Base-by-base conservation (phyloP, 2,113 vertebrate genomes). In the Turdus rufiventris region DNA sequence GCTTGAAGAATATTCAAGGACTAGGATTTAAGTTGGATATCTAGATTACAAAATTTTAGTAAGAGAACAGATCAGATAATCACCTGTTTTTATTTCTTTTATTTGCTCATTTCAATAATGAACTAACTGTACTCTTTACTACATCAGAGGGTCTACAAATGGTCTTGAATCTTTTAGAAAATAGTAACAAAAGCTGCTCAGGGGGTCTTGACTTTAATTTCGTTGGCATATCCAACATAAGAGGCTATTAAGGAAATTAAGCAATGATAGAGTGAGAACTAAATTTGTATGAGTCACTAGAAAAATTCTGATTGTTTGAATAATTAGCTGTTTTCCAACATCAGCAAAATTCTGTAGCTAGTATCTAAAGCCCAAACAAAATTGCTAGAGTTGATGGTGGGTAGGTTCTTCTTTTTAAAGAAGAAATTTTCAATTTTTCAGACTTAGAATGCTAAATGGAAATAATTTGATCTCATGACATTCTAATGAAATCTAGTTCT, bases 241-340 rank as follows among this genome's bases (percentile, higher is more conserved):
- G 57, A 92, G 31, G 7, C n/a, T 89, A 74, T 72, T 89, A 89
- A 86, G 60, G 40, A 96, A 86, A 91, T 92, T 77, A 88, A 71
- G 26, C n/a, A 43, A 63, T 77, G 60, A 40, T 17, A 84, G 42
- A 54, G 53, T 53, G 31, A 67, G 47, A 92, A 84, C 60, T 60
- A 84, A 81, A 93, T 92, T 67, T 94, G 28, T 86, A 60, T 56
- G 63, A 81, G 20, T 48, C 47, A 63, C 48, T 58, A 90, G 67
- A 89, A 88, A 93, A 90, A 80, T 50, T 81, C 61, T 61, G 23
- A 72, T 23, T 45, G 8, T 74, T 74, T 61, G 33, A 80, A 83
- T 63, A 67, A 81, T 66, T 38, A 34, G 11, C 29, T 83, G 16
- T 7, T 74, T 96, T 92, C 62, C 63, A 89, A 25, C 14, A 36